phyloP scores from a whole-genome alignment of 2,113 vertebrate genomes.

The Embiotoca jacksoni region DNA sequence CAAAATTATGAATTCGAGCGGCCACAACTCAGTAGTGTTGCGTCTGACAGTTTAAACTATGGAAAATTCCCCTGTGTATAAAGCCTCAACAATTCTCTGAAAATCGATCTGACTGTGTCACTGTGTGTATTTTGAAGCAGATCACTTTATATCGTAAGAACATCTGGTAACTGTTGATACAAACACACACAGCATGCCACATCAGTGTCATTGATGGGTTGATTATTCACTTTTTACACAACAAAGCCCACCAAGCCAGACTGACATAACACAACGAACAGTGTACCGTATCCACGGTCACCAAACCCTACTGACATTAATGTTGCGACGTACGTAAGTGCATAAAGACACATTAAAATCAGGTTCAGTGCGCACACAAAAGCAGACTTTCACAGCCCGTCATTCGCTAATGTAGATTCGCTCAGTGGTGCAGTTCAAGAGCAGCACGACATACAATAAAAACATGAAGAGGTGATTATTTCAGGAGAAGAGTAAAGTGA shows the following conservation, averaged over 20 bases:
- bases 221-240: neutral
- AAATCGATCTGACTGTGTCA: neutral
- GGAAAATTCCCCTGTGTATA: no score
- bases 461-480: neutral
- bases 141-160: neutral
- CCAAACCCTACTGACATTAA: neutral
- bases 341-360: no score
- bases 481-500: no score
- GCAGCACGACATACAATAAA: neutral
- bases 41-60: no score
- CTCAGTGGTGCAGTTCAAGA: neutral
- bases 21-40: no score
- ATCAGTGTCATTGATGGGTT: slow-evolving; percentile 17
- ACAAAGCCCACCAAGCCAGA: slow-evolving; percentile 2
- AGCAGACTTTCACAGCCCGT: no score
- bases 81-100: no score
- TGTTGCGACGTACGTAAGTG: neutral
- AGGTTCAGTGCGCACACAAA: no score
- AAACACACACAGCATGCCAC: slow-evolving; percentile 5
- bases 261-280: neutral
- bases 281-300: neutral
- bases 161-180: slow-evolving; percentile 20
- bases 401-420: neutral
- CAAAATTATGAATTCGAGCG: no score
- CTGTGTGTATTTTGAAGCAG: slow-evolving; percentile 9